Evolutionary conservation across 2,113 vertebrate species (phyloP).

Genomic region (Acrocephalus kingi): DNA sequence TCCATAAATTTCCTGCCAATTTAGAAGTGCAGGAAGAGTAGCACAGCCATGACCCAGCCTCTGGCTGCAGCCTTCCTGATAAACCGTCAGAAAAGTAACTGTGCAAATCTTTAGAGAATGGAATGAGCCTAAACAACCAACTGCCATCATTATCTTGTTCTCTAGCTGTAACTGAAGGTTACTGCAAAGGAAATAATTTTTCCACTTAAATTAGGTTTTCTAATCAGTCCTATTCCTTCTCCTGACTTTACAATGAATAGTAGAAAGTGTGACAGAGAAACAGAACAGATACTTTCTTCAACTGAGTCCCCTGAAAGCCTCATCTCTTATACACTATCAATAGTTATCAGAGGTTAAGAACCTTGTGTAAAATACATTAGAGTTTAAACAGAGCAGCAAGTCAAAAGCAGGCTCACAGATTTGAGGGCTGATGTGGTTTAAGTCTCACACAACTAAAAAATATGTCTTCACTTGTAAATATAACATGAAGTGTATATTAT

Average conservation of each 20-base stretch:
- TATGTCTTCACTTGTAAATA: background rate
- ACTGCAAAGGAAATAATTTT: background rate
- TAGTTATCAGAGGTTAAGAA: background rate
- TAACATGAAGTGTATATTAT: background rate
- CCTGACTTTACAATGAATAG: background rate
- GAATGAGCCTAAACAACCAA: background rate
- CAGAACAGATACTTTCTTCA: background rate
- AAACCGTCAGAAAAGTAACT: background rate
- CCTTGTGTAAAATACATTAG: background rate
- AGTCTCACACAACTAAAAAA: background rate
- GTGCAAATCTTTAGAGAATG: background rate
- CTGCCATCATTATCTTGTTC: background rate
- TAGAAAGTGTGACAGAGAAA: background rate
- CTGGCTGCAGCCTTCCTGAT: background rate
- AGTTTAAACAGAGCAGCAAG: background rate
- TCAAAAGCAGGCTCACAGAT: background rate
- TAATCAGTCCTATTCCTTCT: background rate
- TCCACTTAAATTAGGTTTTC: background rate
- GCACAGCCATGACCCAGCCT: background rate
- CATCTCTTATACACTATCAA: background rate
- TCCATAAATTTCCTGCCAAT: background rate
- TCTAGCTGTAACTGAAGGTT: background rate
- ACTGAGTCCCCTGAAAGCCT: background rate
- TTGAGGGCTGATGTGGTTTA: background rate
- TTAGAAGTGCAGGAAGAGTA: conserved; percentile 12